Evolutionary conservation across 2,888 invertebrate genomes (phyloP), one percentile per base, ranked within the genome.

Genomic region (Eudasyphora cyanicolor): DNA sequence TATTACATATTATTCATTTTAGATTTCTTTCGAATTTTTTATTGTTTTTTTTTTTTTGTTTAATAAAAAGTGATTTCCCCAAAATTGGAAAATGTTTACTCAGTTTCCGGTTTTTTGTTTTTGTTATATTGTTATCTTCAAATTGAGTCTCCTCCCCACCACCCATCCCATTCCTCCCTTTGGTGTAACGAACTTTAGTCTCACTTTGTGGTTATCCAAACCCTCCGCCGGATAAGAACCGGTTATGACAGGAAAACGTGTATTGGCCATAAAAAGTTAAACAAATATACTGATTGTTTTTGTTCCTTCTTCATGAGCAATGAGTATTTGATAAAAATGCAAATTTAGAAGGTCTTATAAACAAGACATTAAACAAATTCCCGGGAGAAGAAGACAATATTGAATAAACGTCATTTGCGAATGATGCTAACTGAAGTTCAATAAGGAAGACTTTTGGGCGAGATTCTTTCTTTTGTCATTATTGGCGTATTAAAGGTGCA

Each of bases 401-500:
- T 14, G 14, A 45, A 45, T n/a, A 45, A 45, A 4, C n/a, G 2
- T 38, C 12, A 57, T 57, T 57, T 27, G 12, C 19, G 54, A n/a
- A 21, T 21, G n/a, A n/a, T n/a, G n/a, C n/a, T n/a, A n/a, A n/a
- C n/a, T n/a, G n/a, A n/a, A n/a, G 24, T 12, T 14, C 60, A 60
- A 60, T 60, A 27, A 60, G 60, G 60, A 60, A 60, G 60, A n/a
- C 29, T 5, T 60, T 57, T 57, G 57, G n/a, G 14, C 14, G 21
- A 5, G 19, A 27, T 57, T 29, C 32, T 60, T 29, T 29, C 4
- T 60, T 60, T 32, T 45, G 7, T 57, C n/a, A n/a, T 57, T 57
- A 4, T n/a, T n/a, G n/a, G n/a, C n/a, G n/a, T n/a, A n/a, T 57
- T 57, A 27, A n/a, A 10, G 27, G 8, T 24, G 60, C 60, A 60